Percentiles rank a stretch among this genome's conserved stretches.
These are phyloP conservation scores for Selene dorsalis DNA, from an alignment of 2,797 vertebrate genomes.

Conservation along the genomic window DNA sequence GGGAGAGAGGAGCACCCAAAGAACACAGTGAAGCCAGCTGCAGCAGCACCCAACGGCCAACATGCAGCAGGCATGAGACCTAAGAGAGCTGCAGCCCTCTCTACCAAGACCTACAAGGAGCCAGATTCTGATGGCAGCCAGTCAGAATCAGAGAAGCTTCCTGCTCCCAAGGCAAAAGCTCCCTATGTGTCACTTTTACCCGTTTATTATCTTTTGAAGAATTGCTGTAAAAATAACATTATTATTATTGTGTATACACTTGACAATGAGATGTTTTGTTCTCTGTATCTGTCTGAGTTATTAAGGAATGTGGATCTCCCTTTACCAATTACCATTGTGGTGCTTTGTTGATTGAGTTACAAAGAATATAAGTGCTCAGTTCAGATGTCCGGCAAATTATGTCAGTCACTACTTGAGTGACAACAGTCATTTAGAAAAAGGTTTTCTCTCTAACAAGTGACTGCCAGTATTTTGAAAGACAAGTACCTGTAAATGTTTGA, in stretches of 20 bases:
- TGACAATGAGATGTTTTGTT: background rate
- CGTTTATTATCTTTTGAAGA: background rate
- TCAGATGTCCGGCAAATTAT: background rate
- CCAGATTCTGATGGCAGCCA: constrained; percentile 82
- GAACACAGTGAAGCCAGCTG: constrained; percentile 28
- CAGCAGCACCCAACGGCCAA: constrained; percentile 25
- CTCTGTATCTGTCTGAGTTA: background rate
- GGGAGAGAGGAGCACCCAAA: constrained; percentile 27
- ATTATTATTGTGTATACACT: background rate
- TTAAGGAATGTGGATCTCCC: background rate
- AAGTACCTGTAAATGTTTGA: background rate
- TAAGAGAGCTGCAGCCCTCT: constrained; percentile 61
- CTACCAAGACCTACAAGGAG: constrained; percentile 88
- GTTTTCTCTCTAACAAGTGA: background rate
- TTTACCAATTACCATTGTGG: background rate
- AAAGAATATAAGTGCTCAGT: background rate
- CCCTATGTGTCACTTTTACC: background rate
- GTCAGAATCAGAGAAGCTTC: constrained; percentile 66
- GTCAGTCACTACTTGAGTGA: background rate
- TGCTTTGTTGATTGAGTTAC: background rate
- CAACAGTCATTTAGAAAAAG: too few relatives aligned
- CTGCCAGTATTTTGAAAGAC: too few relatives aligned
- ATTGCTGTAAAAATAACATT: background rate
- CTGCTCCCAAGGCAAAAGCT: constrained; percentile 63
- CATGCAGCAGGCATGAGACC: constrained; percentile 58